A percentile compares a stretch with the other conserved stretches of the same genome.
Evolutionary conservation across 1,140 invertebrate genomes (phyloP).

Genomic region (Papilio xuthus): DNA sequence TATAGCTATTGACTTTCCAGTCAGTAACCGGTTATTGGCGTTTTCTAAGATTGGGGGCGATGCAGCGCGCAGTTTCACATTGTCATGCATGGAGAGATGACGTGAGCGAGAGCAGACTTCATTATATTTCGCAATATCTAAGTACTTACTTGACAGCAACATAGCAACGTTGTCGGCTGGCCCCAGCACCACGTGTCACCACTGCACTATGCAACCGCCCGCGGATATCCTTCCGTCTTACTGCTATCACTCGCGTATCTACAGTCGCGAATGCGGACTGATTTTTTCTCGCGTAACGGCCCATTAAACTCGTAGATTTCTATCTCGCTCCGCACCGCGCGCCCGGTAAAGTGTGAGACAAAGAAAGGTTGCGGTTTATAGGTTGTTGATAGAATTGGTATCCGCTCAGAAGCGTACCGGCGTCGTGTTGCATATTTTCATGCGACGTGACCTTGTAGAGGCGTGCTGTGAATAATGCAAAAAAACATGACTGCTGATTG

Average conservation of each 20-base stretch:
- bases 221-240: constrained; percentile 68
- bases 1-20: constrained; percentile 22
- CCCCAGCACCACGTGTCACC: constrained; percentile 32
- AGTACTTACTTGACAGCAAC: constrained; percentile 49
- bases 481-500: constrained; percentile 7
- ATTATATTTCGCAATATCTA: constrained; percentile 28
- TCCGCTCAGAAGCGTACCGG: constrained; percentile 78
- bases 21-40: constrained; percentile 28
- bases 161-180: constrained; percentile 46
- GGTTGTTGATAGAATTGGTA: constrained; percentile 82
- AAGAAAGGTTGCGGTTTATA: constrained; percentile 81
- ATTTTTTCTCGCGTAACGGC: constrained; percentile 80
- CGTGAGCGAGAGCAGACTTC: constrained; percentile 12
- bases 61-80: constrained; percentile 36
- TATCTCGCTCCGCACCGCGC: constrained; percentile 73
- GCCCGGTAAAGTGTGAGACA: constrained; percentile 75
- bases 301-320: constrained; percentile 80
- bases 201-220: constrained; percentile 56
- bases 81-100: constrained; percentile 37
- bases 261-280: constrained; percentile 80
- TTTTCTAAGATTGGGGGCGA: constrained; percentile 18
- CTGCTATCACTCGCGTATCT: constrained; percentile 80
- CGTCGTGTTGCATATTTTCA: constrained; percentile 82
- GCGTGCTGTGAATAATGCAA: constrained; percentile 43
- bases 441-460: constrained; percentile 65